Conservation (phyloP, 2,113 vertebrate species). For the Recurvirostra avosetta region DNA sequence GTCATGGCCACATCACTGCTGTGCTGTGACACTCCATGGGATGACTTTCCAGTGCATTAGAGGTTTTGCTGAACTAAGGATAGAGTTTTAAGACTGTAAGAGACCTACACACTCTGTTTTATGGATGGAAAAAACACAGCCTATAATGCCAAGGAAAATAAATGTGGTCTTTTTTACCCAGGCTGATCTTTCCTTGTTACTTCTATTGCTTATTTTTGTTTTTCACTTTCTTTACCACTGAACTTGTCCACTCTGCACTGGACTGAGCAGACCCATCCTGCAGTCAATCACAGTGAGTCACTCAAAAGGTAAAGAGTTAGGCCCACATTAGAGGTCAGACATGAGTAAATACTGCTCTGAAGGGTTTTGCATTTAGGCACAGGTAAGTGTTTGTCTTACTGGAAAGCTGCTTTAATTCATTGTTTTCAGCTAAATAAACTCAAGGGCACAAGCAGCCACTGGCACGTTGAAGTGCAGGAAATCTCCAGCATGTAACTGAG, state of each 20-base stretch:
- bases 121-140: background rate
- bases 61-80: background rate
- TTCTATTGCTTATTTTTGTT: background rate
- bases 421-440: constrained; percentile 3
- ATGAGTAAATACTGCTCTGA: background rate
- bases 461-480: background rate
- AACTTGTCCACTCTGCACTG: background rate
- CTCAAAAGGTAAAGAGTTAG: background rate
- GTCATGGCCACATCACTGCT: background rate
- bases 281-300: background rate
- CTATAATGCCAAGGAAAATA: background rate
- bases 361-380: background rate
- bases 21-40: background rate
- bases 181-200: background rate
- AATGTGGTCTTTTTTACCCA: background rate
- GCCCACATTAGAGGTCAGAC: background rate
- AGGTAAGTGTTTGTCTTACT: background rate
- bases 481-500: background rate
- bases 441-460: background rate
- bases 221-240: background rate
- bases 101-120: background rate
- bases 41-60: background rate
- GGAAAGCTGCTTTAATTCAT: background rate
- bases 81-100: background rate
- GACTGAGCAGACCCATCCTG: background rate